Evolutionary conservation across 2,797 vertebrate species (phyloP), one percentile per base, ranked within the genome.

Genomic region (Hylomyscus alleni): DNA sequence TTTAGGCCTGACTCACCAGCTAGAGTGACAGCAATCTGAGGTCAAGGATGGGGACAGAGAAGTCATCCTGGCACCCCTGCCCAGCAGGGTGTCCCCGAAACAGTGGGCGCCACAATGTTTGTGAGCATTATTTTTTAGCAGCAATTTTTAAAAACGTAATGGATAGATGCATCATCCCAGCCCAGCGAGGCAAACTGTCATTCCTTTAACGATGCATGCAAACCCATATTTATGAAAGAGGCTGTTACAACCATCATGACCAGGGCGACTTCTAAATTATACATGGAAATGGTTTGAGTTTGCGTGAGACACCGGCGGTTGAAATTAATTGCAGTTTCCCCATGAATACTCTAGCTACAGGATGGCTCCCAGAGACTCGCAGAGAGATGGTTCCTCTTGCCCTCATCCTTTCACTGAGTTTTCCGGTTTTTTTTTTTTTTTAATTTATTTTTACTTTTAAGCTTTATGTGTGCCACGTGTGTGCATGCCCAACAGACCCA

Each of bases 291-390:
- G 24, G 58, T 77, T 37, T 44, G 44, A 75, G 82, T 60, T 62
- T 90, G 78, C 76, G 13, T 4, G 65, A 93, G 94, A 73, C 7
- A 0, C 0, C 3, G 17, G 80, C 85, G 80, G 37, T 50, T 26
- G 93, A 54, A 89, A 86, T 76, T 29, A 72, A 93, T 54, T 72
- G 92, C 44, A 54, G 83, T 67, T 26, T 9, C 37, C 76, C 29
- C 17, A 5, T 19, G 40, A 69, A 81, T 40, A 37, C 29, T 13
- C 50, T 2, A 8, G 9, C 60, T 17, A 12, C 17, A 44, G 31
- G 3, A 60, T 11, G 6, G 0, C 7, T 47, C 73, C 11, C 0
- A 47, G 34, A 54, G 6, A 13, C 20, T 37, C 92, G 2, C 65
- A 3, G 44, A 91, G 26, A 47, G 67, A 24, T 0, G 26, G 4